phyloP scores from a whole-genome alignment of 2,888 invertebrate species.

The Mantis religiosa region DNA sequence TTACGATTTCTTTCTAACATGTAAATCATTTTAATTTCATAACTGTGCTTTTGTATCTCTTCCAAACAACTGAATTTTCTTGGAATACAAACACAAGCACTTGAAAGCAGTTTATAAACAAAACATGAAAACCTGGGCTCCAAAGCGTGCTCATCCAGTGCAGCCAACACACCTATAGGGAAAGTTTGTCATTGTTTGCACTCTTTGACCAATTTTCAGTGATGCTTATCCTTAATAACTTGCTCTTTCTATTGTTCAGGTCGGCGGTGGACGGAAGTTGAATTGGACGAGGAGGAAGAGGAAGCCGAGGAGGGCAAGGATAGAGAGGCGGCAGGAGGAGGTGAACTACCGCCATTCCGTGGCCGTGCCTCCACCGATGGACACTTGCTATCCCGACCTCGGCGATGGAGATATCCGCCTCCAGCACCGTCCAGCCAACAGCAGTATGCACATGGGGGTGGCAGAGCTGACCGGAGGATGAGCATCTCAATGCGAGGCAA shows the following conservation, averaged over 20 bases:
- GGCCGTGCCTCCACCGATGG: slow-evolving; percentile 74
- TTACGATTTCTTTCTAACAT: no score
- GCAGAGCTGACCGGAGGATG: slow-evolving; percentile 63
- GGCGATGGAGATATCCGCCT: slow-evolving; percentile 55
- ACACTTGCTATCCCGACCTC: slow-evolving; percentile 55
- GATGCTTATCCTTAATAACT: no score
- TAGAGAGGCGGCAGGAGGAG: slow-evolving; percentile 34
- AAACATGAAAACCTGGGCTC: no score
- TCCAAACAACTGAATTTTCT: no score
- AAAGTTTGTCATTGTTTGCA: no score
- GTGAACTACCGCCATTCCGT: slow-evolving; percentile 56
- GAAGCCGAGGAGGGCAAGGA: neutral
- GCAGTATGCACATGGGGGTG: slow-evolving; percentile 45
- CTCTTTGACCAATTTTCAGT: no score
- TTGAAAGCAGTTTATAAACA: no score
- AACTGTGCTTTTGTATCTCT: no score
- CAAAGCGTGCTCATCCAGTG: no score
- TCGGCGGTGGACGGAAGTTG: slow-evolving; percentile 60
- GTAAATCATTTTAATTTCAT: no score
- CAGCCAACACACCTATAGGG: no score
- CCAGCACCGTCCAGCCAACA: slow-evolving; percentile 26
- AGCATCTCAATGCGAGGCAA: slow-evolving; percentile 72
- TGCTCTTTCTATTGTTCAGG: slow-evolving; percentile 40
- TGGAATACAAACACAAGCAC: no score
- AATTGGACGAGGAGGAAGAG: slow-evolving; percentile 54